phyloP scores from a whole-genome alignment of 2,113 vertebrate species.

The Hoplias malabaricus region DNA sequence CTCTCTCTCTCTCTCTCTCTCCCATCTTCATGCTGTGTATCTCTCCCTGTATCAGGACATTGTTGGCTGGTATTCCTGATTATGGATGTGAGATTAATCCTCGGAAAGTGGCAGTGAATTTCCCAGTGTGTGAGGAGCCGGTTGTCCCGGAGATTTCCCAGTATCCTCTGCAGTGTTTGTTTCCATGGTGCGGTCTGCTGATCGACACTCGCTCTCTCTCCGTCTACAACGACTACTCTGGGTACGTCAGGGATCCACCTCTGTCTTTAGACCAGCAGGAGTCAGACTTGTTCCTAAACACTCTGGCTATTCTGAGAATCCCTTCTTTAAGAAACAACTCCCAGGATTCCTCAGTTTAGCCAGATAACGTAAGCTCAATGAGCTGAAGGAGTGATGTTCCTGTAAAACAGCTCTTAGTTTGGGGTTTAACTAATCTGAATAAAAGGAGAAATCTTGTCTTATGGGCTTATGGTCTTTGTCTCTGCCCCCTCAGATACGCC shows the following conservation, averaged over 20 bases:
- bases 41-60: constrained; percentile 66
- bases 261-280: too few species aligned
- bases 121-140: constrained; percentile 65
- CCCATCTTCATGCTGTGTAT: background rate
- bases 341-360: too few species aligned
- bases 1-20: background rate
- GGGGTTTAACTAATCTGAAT: too few species aligned
- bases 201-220: constrained; percentile 82
- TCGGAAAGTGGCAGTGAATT: constrained; percentile 87
- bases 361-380: too few species aligned
- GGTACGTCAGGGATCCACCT: too few species aligned
- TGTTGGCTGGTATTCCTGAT: constrained; percentile 81
- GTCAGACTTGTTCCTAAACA: too few species aligned
- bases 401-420: too few species aligned
- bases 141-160: constrained; percentile 54
- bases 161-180: constrained; percentile 73
- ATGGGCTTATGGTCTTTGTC: background rate
- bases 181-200: constrained; percentile 91
- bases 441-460: too few species aligned
- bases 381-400: too few species aligned
- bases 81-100: constrained; percentile 87
- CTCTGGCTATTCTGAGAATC: too few species aligned
- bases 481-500: constrained; percentile 72
- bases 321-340: too few species aligned
- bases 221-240: constrained; percentile 84